Evolutionary conservation across 2,113 vertebrate species (phyloP).

Genomic region (Toxotes chatareus): DNA sequence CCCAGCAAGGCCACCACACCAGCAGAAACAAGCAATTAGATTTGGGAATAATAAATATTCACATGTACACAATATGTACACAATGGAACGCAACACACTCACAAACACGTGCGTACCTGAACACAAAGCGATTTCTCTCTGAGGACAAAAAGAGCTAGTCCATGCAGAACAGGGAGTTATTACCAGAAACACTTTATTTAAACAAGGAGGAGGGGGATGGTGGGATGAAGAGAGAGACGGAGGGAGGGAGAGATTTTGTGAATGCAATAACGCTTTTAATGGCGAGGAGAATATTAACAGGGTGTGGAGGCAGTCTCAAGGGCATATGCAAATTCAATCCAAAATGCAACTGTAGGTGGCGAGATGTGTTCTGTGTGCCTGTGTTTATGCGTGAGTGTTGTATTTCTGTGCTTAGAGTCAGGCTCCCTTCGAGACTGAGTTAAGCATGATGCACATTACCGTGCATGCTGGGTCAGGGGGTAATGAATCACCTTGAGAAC

Average conservation of each 20-base stretch:
- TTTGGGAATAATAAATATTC: constrained; percentile 63
- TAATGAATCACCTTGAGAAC: constrained; percentile 54
- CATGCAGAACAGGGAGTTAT: constrained; percentile 73
- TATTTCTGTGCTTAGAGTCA: constrained; percentile 2
- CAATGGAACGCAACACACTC: constrained; percentile 1
- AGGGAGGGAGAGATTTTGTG: constrained; percentile 49
- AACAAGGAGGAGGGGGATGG: constrained; percentile 49
- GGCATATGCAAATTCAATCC: constrained; percentile 68
- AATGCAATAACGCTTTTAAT: constrained; percentile 78
- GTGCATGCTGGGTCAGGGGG: constrained; percentile 16
- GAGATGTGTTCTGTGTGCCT: constrained; percentile 7
- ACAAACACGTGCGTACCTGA: constrained; percentile 4
- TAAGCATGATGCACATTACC: constrained; percentile 42
- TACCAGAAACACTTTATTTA: constrained; percentile 67
- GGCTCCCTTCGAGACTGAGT: constrained; percentile 18
- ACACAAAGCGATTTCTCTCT: constrained; percentile 32
- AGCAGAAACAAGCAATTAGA: constrained; percentile 66
- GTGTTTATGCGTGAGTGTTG: constrained; percentile 17
- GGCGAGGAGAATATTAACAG: constrained; percentile 76
- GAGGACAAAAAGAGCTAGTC: constrained; percentile 64
- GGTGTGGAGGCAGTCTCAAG: constrained; percentile 70
- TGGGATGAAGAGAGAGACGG: constrained; percentile 37
- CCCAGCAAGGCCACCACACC: constrained; percentile 52
- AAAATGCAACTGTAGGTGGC: constrained; percentile 71
- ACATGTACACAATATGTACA: constrained; percentile 40